Evolutionary conservation across 2,797 vertebrate species (phyloP), one percentile per base, ranked within the genome.

Genomic region (Siniperca undulata): DNA sequence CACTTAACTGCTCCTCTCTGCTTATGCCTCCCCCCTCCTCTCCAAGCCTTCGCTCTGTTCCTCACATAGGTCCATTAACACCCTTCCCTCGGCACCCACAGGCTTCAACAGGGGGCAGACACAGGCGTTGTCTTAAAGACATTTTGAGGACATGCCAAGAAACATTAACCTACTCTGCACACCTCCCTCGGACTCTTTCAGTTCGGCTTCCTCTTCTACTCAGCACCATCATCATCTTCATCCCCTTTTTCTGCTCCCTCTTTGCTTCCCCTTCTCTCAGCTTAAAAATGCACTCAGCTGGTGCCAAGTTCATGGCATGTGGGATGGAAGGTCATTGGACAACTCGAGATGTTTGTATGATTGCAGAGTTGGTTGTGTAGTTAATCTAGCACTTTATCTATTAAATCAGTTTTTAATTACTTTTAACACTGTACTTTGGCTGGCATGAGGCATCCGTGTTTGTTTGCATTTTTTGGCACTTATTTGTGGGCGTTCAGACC

Each of bases 11-110:
- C 91, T 93, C 86, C 87, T 93, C 90, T 91, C 81, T 53, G 80
- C 89, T 89, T 87, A 86, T 77, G 87, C 85, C 90, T 75, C 52
- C 84, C 88, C 88, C 87, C 88, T 89, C 88, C 88, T 88, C 82
- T 90, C 89, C 72, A 61, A 93, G 91, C 86, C 78, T 91, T 89
- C 71, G 83, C 92, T 93, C 93, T 88, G 88, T 81, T 94, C 93
- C 91, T 94, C 93, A 92, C 95, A 95, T 94, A 94, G 93, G 94
- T 95, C 95, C 95, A 95, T 95, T 95, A 95, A 95, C 95, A 95
- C 94, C 92, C 93, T 95, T 94, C 94, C 94, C 95, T 92, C 83
- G 88, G 91, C 93, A 94, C 92, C 92, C 94, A 93, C 89, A 88
- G 91, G 92, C 93, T 95, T 92, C 88, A 92, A 93, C 89, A 86